Conservation (phyloP, 2,888 invertebrate genomes). For the Andricus curvator region DNA sequence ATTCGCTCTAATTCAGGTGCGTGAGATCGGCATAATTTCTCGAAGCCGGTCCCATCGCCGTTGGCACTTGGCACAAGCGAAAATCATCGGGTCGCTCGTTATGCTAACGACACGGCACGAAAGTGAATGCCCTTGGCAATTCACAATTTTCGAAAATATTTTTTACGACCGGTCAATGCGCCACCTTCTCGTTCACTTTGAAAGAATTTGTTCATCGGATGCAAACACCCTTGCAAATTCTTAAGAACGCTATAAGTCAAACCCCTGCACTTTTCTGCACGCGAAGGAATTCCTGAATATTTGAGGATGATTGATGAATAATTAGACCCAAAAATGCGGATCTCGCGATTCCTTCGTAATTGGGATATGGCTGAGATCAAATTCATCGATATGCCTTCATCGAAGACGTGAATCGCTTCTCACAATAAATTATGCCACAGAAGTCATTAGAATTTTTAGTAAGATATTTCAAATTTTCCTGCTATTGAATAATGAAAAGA, state of each 20-base stretch:
- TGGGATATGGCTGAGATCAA: slow-evolving; percentile 7
- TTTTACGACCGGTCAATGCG: slow-evolving; percentile 43
- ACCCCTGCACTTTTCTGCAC: slow-evolving; percentile 35
- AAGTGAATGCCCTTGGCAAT: slow-evolving; percentile 59
- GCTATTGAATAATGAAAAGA: background rate
- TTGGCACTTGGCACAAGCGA: slow-evolving; percentile 49
- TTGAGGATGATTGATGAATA: background rate
- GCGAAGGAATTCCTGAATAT: slow-evolving; percentile 29
- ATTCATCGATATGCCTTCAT: background rate
- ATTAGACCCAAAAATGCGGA: slow-evolving; percentile 13
- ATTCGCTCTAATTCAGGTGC: slow-evolving; percentile 62
- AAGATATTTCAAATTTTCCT: background rate
- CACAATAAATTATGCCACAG: background rate
- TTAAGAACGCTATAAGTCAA: slow-evolving; percentile 5
- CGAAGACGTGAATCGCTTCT: slow-evolving; percentile 2
- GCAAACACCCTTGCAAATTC: slow-evolving; percentile 43
- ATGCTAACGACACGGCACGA: slow-evolving; percentile 61
- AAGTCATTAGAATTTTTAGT: background rate
- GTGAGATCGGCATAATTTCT: slow-evolving; percentile 60
- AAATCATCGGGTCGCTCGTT: slow-evolving; percentile 57
- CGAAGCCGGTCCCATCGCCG: slow-evolving; percentile 47
- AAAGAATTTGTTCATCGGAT: slow-evolving; percentile 54
- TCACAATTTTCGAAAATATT: slow-evolving; percentile 47
- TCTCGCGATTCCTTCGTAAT: slow-evolving; percentile 7
- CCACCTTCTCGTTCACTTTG: slow-evolving; percentile 24